These are phyloP conservation scores for Pseudorhiza aurosa DNA, from an alignment of 30 jellyfish, hydroid and myxozoan species.

Conservation along the genomic window DNA sequence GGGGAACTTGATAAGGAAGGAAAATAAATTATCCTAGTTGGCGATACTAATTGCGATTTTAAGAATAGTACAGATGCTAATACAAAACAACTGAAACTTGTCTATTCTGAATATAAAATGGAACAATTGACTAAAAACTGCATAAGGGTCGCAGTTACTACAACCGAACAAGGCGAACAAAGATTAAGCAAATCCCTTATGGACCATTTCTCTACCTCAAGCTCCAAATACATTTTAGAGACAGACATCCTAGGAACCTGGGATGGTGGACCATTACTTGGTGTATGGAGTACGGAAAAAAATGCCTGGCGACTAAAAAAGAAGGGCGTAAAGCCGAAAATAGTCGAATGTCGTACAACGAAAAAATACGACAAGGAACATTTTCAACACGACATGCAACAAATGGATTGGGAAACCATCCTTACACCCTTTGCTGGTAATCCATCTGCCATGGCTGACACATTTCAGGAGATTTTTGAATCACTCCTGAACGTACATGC, in stretches of 20 bases:
- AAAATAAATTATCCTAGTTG: slow-evolving; percentile 33
- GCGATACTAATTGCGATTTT: slow-evolving; percentile 49
- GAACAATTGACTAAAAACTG: slow-evolving; percentile 1
- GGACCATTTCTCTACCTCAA: slow-evolving; percentile 27
- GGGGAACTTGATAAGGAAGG: slow-evolving; percentile 29
- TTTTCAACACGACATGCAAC: slow-evolving; percentile 33
- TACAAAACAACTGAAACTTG: slow-evolving; percentile 20
- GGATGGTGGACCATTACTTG: slow-evolving; percentile 29
- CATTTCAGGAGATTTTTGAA: slow-evolving; percentile 44
- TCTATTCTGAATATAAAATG: slow-evolving; percentile 4
- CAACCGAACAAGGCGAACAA: neutral
- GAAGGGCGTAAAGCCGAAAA: neutral
- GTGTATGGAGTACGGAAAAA: slow-evolving; percentile 26
- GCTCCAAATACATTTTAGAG: slow-evolving; percentile 15
- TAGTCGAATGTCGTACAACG: slow-evolving; percentile 22
- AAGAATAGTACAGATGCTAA: slow-evolving; percentile 27
- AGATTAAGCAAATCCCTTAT: slow-evolving; percentile 6
- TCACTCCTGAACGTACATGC: slow-evolving; percentile 56
- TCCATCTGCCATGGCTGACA: slow-evolving; percentile 39
- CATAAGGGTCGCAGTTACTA: neutral
- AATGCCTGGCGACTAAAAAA: slow-evolving; percentile 26
- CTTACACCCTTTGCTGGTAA: slow-evolving; percentile 23
- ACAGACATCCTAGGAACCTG: slow-evolving; percentile 24
- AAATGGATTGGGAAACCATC: slow-evolving; percentile 48
- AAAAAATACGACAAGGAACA: slow-evolving; percentile 27